Evolutionary conservation across 2,113 vertebrate species (phyloP).

Genomic region (Lampris megalopsis): DNA sequence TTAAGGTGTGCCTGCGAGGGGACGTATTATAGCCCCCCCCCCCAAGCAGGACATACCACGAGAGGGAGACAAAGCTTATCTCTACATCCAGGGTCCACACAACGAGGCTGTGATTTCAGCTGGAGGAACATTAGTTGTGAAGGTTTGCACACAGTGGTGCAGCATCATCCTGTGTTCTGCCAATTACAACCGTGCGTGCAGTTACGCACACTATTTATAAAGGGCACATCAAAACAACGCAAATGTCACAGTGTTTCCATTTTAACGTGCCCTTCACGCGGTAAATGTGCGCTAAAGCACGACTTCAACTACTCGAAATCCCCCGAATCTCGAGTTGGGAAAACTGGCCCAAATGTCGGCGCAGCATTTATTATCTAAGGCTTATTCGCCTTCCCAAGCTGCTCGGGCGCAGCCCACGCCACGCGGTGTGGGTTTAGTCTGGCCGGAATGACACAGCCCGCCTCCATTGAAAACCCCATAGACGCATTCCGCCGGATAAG

Average conservation of each 20-base stretch:
- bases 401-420: conserved; percentile 14
- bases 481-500: conserved; percentile 68
- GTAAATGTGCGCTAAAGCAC: too few species aligned
- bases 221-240: background rate
- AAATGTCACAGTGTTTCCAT: background rate
- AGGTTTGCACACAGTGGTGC: background rate
- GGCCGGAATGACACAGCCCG: conserved; percentile 59
- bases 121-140: background rate
- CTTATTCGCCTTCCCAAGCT: conserved; percentile 11
- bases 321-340: too few species aligned
- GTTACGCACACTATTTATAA: too few species aligned
- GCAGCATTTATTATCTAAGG: too few species aligned
- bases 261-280: background rate
- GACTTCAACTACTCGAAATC: too few species aligned
- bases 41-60: conserved; percentile 40
- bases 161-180: background rate
- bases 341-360: too few species aligned
- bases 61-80: conserved; percentile 78
- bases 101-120: too few species aligned
- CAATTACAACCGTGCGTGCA: too few species aligned
- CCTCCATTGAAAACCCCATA: conserved; percentile 66
- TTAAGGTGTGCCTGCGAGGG: too few species aligned
- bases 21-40: too few species aligned
- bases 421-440: conserved; percentile 25
- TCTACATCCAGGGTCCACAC: background rate